Percentiles rank a stretch among this genome's conserved stretches.
phyloP scores from a whole-genome alignment of 2,888 invertebrate species.

The Therioaphis trifolii region DNA sequence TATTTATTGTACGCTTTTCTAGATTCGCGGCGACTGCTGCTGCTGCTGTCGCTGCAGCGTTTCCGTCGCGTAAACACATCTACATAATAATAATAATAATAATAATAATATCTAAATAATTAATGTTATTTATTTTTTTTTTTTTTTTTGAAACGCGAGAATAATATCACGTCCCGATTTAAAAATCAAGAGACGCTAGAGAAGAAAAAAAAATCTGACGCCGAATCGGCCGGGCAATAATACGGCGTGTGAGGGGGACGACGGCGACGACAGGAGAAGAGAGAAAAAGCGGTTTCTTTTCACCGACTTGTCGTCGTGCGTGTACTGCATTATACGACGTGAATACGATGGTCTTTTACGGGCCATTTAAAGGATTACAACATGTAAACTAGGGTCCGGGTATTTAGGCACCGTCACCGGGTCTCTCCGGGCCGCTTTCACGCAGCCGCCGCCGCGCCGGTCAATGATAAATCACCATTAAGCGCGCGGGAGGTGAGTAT shows the following conservation, averaged over 20 bases:
- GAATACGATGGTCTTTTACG: constrained; percentile 57
- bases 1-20: no score
- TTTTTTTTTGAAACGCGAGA: background rate
- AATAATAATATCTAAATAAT: no score
- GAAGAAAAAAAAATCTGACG: background rate
- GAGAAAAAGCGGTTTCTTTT: constrained; percentile 53
- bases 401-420: constrained; percentile 58
- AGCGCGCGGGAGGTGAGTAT: constrained; percentile 13
- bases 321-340: background rate
- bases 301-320: constrained; percentile 3
- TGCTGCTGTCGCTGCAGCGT: no score
- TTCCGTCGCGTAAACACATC: no score
- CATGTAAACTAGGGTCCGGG: constrained; percentile 53
- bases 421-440: constrained; percentile 19
- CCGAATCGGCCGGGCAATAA: background rate
- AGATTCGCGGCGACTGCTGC: no score
- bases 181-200: constrained; percentile 8
- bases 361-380: constrained; percentile 60
- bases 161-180: background rate
- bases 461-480: constrained; percentile 61
- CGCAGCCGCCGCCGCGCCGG: constrained; percentile 10
- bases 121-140: no score
- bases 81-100: no score
- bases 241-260: background rate
- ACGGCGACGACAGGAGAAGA: background rate